These are phyloP conservation scores for Athene cunicularia DNA, from an alignment of 2,113 vertebrate genomes.

Conservation along the genomic window DNA sequence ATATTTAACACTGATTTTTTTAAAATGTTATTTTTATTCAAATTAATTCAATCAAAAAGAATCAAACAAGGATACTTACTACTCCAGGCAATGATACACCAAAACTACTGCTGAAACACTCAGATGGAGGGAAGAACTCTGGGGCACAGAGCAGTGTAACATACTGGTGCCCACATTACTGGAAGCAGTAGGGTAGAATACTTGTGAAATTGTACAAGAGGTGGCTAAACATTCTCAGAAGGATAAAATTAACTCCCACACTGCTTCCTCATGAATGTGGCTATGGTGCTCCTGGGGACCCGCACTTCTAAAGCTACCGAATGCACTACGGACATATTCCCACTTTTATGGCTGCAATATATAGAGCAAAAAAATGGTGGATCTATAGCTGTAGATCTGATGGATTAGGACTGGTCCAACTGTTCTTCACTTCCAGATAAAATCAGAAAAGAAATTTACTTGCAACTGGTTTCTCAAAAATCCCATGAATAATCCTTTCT, in stretches of 20 bases:
- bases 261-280: not conserved
- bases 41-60: not conserved
- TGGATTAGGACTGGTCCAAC: not conserved
- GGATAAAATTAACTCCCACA: not conserved
- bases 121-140: not conserved
- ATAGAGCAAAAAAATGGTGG: not conserved
- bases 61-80: not conserved
- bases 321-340: not conserved
- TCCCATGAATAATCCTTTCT: not conserved
- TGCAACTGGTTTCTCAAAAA: slow-evolving; percentile 24
- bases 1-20: not conserved
- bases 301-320: not conserved
- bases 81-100: not conserved
- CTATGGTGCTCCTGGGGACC: not conserved
- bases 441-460: slow-evolving; percentile 4
- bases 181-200: not conserved
- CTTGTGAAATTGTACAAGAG: not conserved
- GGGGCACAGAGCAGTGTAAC: not conserved
- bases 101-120: not conserved
- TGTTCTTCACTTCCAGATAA: not conserved
- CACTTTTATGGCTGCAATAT: not conserved
- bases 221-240: not conserved
- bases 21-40: not conserved
- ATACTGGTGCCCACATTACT: not conserved
- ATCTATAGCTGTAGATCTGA: not conserved